Evolutionary conservation across 2,113 vertebrate genomes (phyloP).

Genomic region (Ciconia boyciana): DNA sequence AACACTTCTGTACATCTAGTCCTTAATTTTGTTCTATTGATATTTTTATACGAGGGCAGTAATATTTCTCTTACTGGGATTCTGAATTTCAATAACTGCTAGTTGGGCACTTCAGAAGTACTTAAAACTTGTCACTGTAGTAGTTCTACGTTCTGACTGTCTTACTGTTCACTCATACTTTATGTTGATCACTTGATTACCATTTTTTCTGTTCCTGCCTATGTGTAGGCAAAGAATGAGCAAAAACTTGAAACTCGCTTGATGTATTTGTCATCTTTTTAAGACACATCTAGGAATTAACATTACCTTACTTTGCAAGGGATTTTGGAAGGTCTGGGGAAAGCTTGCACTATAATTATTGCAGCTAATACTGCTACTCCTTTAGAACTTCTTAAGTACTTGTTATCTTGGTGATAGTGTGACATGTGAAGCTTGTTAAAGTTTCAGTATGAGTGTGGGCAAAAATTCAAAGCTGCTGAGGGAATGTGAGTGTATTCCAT

Average conservation of each 20-base stretch:
- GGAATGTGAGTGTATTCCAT: neutral
- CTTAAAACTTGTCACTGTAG: neutral
- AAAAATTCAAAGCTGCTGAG: neutral
- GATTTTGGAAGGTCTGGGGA: neutral
- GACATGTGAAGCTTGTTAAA: neutral
- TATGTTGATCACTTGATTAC: neutral
- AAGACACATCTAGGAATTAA: neutral
- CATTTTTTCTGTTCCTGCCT: neutral
- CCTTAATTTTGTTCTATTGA: neutral
- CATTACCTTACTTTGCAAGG: neutral
- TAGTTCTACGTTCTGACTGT: neutral
- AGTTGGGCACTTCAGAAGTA: neutral
- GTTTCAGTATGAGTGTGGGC: neutral
- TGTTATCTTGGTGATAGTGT: neutral
- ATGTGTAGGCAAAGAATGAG: neutral
- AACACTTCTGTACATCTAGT: neutral
- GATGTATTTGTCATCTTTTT: neutral
- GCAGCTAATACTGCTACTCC: neutral
- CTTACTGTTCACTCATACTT: neutral
- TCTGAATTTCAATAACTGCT: neutral
- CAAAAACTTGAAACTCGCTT: neutral
- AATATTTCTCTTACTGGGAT: neutral
- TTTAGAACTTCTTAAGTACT: neutral
- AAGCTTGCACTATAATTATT: neutral
- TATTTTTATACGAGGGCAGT: neutral